These are phyloP conservation scores for Ladona fulva DNA, from an alignment of 1,140 invertebrate genomes.

Conservation along the genomic window DNA sequence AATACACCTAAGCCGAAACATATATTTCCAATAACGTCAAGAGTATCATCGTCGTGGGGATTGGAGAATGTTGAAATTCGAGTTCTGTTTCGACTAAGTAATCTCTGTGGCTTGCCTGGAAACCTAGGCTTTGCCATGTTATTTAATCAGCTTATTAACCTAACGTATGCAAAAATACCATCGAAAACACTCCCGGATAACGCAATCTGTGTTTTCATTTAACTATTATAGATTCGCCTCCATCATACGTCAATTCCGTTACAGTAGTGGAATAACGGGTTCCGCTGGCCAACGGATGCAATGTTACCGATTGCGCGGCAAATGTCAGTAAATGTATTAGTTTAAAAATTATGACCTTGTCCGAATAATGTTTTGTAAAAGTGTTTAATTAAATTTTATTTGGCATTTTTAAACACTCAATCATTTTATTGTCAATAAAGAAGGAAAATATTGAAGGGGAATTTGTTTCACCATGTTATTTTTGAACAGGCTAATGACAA, in stretches of 20 bases:
- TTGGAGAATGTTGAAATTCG: neutral
- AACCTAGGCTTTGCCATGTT: neutral
- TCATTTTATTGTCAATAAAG: too few relatives aligned
- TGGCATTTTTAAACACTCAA: too few relatives aligned
- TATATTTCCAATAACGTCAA: neutral
- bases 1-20: neutral
- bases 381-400: too few relatives aligned
- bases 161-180: neutral
- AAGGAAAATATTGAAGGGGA: too few relatives aligned
- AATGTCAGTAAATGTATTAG: neutral
- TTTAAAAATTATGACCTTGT: neutral
- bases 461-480: too few relatives aligned
- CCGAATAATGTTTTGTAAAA: too few relatives aligned
- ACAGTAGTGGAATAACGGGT: neutral
- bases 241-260: neutral
- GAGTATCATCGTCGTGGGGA: neutral
- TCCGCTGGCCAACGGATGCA: neutral
- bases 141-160: neutral
- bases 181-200: neutral
- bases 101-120: neutral
- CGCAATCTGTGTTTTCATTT: conserved; percentile 4
- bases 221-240: neutral
- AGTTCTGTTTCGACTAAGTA: neutral
- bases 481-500: too few relatives aligned
- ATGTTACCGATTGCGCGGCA: neutral